phyloP scores from a whole-genome alignment of 2,113 vertebrate genomes.

The Dicrurus megarhynchus region DNA sequence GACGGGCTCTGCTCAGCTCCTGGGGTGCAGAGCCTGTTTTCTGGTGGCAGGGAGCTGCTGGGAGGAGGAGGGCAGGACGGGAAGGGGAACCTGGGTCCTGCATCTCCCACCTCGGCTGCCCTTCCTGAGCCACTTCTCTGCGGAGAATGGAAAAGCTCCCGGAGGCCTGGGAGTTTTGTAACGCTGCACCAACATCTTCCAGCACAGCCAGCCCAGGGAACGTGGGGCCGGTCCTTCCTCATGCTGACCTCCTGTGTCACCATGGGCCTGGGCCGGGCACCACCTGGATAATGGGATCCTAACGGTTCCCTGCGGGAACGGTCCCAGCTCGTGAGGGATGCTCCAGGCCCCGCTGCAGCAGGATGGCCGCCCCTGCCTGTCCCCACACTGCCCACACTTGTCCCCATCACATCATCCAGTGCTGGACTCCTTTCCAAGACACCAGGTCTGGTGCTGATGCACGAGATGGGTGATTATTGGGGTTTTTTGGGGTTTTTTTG shows the following conservation, averaged over 20 bases:
- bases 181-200: not conserved
- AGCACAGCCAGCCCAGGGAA: not conserved
- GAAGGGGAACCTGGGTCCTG: not conserved
- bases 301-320: not conserved
- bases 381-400: fast-evolving
- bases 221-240: not conserved
- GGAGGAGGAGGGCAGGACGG: not conserved
- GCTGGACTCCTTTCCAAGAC: not conserved
- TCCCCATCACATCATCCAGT: fast-evolving
- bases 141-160: fast-evolving
- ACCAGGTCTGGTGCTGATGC: not conserved
- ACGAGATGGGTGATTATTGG: not conserved
- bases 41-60: not conserved
- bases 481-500: fast-evolving
- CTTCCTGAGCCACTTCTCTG: fast-evolving
- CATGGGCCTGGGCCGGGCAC: not conserved
- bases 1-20: not conserved
- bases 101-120: not conserved
- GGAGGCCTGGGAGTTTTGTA: not conserved
- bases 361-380: not conserved
- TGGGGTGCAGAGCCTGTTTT: not conserved
- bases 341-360: not conserved
- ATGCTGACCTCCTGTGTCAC: conserved; percentile 42
- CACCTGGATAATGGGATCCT: not conserved
- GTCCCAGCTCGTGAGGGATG: fast-evolving